A percentile compares a stretch with the other conserved stretches of the same genome.
Evolutionary conservation across 2,113 vertebrate species (phyloP).

Genomic region (Solenodon paradoxus): DNA sequence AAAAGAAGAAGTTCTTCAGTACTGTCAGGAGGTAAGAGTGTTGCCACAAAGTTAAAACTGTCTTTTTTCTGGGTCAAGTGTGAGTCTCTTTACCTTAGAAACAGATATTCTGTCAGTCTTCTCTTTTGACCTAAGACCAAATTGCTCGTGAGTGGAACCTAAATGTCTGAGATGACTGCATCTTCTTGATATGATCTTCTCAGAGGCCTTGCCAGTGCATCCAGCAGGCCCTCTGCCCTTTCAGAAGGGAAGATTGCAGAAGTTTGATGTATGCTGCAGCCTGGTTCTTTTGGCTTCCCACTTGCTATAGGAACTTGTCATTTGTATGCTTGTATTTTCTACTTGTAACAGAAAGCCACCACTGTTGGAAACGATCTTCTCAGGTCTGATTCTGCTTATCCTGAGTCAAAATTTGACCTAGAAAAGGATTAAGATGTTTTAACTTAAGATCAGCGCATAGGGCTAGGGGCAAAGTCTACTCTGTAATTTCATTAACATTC

Average conservation of each 20-base stretch:
- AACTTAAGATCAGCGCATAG: neutral
- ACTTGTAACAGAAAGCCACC: neutral
- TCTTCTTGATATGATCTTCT: neutral
- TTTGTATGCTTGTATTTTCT: neutral
- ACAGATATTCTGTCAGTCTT: neutral
- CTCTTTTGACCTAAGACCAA: neutral
- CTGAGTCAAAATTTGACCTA: neutral
- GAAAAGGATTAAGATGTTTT: neutral
- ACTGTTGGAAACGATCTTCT: neutral
- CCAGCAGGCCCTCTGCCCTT: neutral
- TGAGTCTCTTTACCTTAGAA: neutral
- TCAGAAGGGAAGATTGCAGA: neutral
- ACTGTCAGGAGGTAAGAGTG: conserved; percentile 95
- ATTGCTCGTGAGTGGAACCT: neutral
- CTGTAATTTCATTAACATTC: neutral
- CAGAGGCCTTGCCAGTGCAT: neutral
- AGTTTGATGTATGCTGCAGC: neutral
- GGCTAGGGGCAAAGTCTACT: neutral
- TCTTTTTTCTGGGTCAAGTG: neutral
- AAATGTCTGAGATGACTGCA: neutral
- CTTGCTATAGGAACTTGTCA: neutral
- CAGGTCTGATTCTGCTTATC: neutral
- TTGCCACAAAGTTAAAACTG: neutral
- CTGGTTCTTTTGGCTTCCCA: neutral
- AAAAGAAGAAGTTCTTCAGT: conserved; percentile 94